These are phyloP conservation scores for Brachionus asplanchnoidis DNA, from an alignment of 1,140 invertebrate species.

Conservation along the genomic window DNA sequence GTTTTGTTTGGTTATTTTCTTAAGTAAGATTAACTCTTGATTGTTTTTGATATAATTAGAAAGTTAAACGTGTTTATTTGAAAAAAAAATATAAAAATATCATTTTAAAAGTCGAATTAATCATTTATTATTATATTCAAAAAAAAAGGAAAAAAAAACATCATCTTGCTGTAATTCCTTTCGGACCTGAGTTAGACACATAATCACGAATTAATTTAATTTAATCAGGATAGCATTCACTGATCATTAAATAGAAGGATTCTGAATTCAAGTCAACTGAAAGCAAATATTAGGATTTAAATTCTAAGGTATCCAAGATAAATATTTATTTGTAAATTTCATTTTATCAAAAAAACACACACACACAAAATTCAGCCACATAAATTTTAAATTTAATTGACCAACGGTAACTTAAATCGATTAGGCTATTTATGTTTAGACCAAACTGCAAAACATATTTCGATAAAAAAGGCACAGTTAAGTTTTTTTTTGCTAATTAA, in stretches of 20 bases:
- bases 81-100: not conserved
- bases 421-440: not conserved
- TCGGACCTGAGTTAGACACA: not conserved
- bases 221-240: not conserved
- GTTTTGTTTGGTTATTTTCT: not conserved
- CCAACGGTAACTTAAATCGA: not conserved
- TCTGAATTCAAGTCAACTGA: not conserved
- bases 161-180: not conserved
- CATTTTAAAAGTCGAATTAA: not conserved
- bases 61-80: not conserved
- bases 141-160: not conserved
- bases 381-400: not conserved
- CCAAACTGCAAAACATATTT: not conserved
- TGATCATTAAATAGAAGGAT: not conserved
- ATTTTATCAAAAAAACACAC: not conserved
- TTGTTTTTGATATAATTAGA: not conserved
- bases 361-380: not conserved
- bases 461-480: not conserved
- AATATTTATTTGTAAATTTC: not conserved
- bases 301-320: not conserved
- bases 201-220: not conserved
- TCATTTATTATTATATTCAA: not conserved
- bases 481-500: not conserved
- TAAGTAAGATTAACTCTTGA: not conserved
- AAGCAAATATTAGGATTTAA: not conserved